A percentile compares a stretch with the other conserved stretches of the same genome.
These are phyloP conservation scores for Apamea epomidion DNA, from an alignment of 2,888 invertebrate genomes.

Conservation along the genomic window DNA sequence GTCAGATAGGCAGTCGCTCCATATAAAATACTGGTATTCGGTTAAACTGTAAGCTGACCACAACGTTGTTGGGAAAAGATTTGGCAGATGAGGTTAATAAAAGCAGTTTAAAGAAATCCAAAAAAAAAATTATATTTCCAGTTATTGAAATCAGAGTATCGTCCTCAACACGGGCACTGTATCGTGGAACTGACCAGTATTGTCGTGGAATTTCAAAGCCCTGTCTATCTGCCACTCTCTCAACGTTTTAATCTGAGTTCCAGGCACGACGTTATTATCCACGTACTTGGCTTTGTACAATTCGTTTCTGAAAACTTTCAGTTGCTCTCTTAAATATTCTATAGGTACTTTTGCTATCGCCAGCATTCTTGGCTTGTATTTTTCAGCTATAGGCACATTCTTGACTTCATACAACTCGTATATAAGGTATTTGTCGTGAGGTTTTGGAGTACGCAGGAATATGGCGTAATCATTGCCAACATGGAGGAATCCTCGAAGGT, in stretches of 20 bases:
- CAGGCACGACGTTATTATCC: slow-evolving; percentile 79
- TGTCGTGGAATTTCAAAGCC: slow-evolving; percentile 69
- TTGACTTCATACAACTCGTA: slow-evolving; percentile 85
- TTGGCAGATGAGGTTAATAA: background rate
- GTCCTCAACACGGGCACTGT: slow-evolving; percentile 75
- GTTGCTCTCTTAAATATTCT: slow-evolving; percentile 81
- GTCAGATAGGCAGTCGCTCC: background rate
- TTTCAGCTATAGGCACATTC: slow-evolving; percentile 73
- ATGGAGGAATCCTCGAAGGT: slow-evolving; percentile 81
- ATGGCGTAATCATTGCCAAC: slow-evolving; percentile 83
- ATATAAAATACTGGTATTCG: background rate
- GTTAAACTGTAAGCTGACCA: background rate
- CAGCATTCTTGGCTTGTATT: slow-evolving; percentile 77
- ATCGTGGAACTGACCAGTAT: slow-evolving; percentile 64
- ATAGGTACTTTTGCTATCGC: slow-evolving; percentile 84
- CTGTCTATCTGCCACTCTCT: slow-evolving; percentile 86
- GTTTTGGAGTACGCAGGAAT: slow-evolving; percentile 77
- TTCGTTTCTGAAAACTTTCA: slow-evolving; percentile 77
- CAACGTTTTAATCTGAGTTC: slow-evolving; percentile 81
- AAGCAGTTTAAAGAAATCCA: background rate
- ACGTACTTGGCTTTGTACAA: slow-evolving; percentile 80
- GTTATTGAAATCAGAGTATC: slow-evolving; percentile 59
- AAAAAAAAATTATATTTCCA: background rate
- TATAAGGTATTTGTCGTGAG: slow-evolving; percentile 79
- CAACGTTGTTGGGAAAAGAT: no score